Conservation (phyloP, 2,797 vertebrate genomes). For the Tangara arthus region DNA sequence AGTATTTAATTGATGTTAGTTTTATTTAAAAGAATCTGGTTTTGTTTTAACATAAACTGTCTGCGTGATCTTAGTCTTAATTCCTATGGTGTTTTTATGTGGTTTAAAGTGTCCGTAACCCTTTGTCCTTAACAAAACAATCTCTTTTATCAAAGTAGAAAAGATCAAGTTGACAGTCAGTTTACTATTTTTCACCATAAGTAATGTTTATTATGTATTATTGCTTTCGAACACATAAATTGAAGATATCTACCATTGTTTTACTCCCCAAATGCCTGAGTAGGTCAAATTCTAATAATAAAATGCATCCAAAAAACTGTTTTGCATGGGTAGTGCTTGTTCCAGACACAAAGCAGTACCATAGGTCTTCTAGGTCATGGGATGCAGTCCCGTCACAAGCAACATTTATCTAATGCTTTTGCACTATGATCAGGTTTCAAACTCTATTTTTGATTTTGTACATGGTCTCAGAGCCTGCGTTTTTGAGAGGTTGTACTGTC, state of each 20-base stretch:
- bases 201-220: background rate
- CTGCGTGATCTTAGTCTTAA: background rate
- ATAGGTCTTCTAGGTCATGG: background rate
- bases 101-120: background rate
- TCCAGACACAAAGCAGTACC: background rate
- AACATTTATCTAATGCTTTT: background rate
- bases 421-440: background rate
- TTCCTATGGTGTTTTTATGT: background rate
- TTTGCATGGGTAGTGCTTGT: background rate
- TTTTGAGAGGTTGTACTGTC: background rate
- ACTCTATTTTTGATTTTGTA: background rate
- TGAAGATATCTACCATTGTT: background rate
- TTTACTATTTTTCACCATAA: background rate
- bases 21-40: background rate
- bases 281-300: background rate
- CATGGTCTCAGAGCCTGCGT: fast-evolving
- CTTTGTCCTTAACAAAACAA: background rate
- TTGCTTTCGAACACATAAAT: background rate
- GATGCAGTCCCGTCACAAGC: background rate
- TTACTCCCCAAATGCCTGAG: background rate
- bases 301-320: background rate
- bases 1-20: background rate
- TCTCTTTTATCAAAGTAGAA: background rate
- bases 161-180: background rate
- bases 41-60: background rate